Base-by-base conservation (phyloP, 2,888 invertebrate species). In the Sinopyrophorus schimmeli region DNA sequence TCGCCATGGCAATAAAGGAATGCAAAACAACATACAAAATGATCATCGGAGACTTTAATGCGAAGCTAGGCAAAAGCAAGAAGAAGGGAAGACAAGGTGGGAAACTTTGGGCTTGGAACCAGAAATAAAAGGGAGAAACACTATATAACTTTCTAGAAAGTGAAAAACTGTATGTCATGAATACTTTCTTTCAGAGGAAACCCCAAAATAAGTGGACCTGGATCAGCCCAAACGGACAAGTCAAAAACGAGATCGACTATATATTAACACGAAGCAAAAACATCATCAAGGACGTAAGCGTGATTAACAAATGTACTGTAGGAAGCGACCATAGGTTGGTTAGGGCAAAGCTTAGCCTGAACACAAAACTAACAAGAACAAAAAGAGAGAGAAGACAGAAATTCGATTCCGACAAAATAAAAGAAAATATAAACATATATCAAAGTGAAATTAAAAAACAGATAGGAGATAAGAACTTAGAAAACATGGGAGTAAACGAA, bases 121-220 rank as follows among this genome's bases (percentile, higher is more conserved):
- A 59, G 62, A 53, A 64, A 62, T 27, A 20, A 47, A 4, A 57
- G 58, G 59, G 60, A 7, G 46, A 59, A 12, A 57, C 38, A 53
- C 47, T 62, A 5, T 39, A 61, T 4, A 42, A 61, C 1, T 61
- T 47, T 24, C 58, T 60, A 1, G 16, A 10, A 5, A 57, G 59
- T 57, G 27, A 61, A 12, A 53, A 59, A 6, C 14, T 59, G 5
- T 14, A 55, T 5, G 58, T 61, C 2, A 12, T 61, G 26, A 61
- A 61, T 44, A 61, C 57, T 1, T 58, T 39, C 27, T 58, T 49
- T 14, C 39, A 51, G 6, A 60, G 52, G 42, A 57, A 49, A 34
- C 14, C 31, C 24, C 24, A 24, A 7, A 24, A 24, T 10, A 24
- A 24, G 24, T 61, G 59, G 60, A 62, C 63, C 2, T 59, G 59